These are phyloP conservation scores for Ostrea edulis DNA, from an alignment of 1,140 invertebrate genomes.

Conservation along the genomic window DNA sequence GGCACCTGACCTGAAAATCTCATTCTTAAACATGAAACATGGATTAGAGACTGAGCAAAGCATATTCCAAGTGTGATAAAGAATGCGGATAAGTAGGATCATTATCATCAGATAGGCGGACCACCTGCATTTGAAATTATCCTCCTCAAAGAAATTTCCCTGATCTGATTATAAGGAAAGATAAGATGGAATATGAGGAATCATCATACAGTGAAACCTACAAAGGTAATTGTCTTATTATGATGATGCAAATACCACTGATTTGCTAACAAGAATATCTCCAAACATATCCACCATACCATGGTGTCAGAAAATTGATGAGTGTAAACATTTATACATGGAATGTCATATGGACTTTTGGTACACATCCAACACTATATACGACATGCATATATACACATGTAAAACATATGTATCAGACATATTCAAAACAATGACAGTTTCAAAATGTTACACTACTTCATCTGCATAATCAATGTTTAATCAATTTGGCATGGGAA, in stretches of 20 bases:
- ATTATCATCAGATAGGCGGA: neutral
- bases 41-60: neutral
- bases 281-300: neutral
- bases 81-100: neutral
- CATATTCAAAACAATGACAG: no score
- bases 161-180: conserved; percentile 10
- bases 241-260: conserved; percentile 4
- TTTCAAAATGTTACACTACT: no score
- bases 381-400: neutral
- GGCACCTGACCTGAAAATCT: neutral
- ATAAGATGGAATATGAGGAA: conserved; percentile 13
- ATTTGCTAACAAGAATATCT: conserved; percentile 22
- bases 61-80: neutral
- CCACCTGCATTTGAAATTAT: conserved; percentile 27
- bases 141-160: conserved; percentile 11
- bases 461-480: no score
- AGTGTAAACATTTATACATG: neutral
- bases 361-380: neutral
- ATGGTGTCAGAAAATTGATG: conserved; percentile 6
- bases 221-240: conserved; percentile 18
- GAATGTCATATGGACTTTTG: neutral
- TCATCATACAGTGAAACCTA: neutral
- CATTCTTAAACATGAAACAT: neutral
- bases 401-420: neutral
- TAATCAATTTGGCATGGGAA: no score